Evolutionary conservation across 1,140 invertebrate species (phyloP), one percentile per base, ranked within the genome.

Genomic region (Hypothenemus hampei): DNA sequence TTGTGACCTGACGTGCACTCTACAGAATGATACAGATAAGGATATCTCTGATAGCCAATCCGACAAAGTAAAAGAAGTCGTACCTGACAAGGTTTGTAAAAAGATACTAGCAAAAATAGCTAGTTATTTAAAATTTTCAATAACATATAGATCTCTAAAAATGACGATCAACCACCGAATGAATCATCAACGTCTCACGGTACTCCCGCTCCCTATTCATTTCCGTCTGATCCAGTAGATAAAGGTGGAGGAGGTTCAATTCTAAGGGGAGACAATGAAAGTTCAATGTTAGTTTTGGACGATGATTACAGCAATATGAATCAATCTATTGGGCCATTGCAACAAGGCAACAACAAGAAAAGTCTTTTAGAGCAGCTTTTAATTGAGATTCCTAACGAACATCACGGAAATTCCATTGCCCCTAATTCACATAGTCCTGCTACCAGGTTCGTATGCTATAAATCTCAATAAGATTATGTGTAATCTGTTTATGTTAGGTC

Each of bases 191-290:
- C 85, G 2, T 79, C 85, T 54, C 75, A 84, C 59, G 78, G 83
- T 26, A 83, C 82, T 7, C 85, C 85, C 20, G 82, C 85, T 3
- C 69, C 86, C 4, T 88, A 86, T 64, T 87, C 85, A 0, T 88
- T 87, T 61, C 87, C 86, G 0, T 81, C 83, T 4, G 40, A 58
- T 50, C 40, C 48, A 3, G 47, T 29, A 1, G 84, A 83, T 57
- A 82, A 81, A 46, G 54, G 61, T 16, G 58, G 47, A 23, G 58
- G 59, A n/a, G 59, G 64, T 5, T 62, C 64, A n/a, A 62, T 60
- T 46, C 48, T 20, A n/a, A 45, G 64, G 35, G 57, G 52, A n/a
- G 59, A 59, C 8, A 62, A 64, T 13, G 64, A 65, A 18, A 65
- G 61, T 52, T 29, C 33, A 5, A 15, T 49, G 22, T 53, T 53